Conservation (phyloP, 2,888 invertebrate genomes). For the Teinopalpus imperialis region DNA sequence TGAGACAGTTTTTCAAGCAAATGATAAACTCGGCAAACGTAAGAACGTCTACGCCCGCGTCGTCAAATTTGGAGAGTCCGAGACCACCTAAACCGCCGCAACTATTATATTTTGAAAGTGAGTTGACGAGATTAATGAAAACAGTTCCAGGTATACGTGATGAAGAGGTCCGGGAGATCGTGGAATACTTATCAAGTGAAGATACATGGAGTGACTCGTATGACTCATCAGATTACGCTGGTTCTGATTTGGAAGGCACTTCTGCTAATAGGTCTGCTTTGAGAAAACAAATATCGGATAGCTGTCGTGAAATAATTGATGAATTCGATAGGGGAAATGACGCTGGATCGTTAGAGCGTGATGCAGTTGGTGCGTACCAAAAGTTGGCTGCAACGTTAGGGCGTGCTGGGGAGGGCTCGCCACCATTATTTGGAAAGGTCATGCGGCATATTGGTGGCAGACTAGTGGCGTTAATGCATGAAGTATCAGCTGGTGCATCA, state of each 20-base stretch:
- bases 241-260: constrained; percentile 90
- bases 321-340: constrained; percentile 90
- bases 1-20: constrained; percentile 95
- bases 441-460: constrained; percentile 96
- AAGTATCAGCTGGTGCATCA: constrained; percentile 91
- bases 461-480: constrained; percentile 94
- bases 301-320: constrained; percentile 93
- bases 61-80: constrained; percentile 82
- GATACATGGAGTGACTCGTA: constrained; percentile 97
- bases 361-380: constrained; percentile 93
- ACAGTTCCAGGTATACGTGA: constrained; percentile 95
- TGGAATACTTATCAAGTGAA: constrained; percentile 95
- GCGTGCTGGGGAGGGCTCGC: constrained; percentile 87
- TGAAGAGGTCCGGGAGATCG: constrained; percentile 94
- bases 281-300: constrained; percentile 93
- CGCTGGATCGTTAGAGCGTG: constrained; percentile 84
- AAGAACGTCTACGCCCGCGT: constrained; percentile 77
- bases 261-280: constrained; percentile 85
- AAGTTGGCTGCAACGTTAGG: constrained; percentile 92
- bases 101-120: constrained; percentile 93
- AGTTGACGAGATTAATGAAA: constrained; percentile 94
- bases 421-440: constrained; percentile 93
- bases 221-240: constrained; percentile 95
- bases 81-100: constrained; percentile 91
- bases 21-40: constrained; percentile 88